phyloP scores from a whole-genome alignment of 2,797 vertebrate genomes.

The Pterois miles region DNA sequence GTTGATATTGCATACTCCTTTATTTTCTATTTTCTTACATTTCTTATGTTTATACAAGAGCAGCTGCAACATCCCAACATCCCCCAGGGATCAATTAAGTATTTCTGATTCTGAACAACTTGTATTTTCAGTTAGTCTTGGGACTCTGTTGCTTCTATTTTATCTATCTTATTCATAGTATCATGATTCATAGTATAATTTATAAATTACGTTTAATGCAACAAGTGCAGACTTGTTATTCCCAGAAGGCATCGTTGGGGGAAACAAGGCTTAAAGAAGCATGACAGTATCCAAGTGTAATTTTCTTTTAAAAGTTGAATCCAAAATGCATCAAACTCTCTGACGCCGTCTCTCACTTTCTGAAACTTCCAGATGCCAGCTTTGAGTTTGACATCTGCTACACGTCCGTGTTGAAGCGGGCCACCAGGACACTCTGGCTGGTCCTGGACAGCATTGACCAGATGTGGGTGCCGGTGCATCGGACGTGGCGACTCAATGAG shows the following conservation, averaged over 20 bases:
- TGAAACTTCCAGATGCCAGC: conserved; percentile 83
- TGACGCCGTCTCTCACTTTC: not conserved
- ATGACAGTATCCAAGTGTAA: not conserved
- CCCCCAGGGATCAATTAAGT: too few relatives aligned
- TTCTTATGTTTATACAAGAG: too few relatives aligned
- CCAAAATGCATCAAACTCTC: not conserved
- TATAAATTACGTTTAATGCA: not conserved
- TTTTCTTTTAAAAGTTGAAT: not conserved
- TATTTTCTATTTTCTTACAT: too few relatives aligned
- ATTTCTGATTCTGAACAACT: too few relatives aligned
- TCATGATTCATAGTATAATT: not conserved
- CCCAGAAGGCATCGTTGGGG: not conserved
- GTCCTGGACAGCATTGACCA: conserved; percentile 94
- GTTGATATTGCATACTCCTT: too few relatives aligned
- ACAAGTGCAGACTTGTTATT: not conserved
- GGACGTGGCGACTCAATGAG: conserved; percentile 95
- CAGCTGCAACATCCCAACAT: too few relatives aligned
- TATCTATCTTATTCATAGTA: not conserved
- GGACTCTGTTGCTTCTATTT: not conserved
- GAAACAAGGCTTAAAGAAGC: not conserved
- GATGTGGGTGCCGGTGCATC: conserved; percentile 96
- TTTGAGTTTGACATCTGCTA: conserved; percentile 97
- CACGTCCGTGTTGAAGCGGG: conserved; percentile 95
- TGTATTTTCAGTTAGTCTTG: not conserved
- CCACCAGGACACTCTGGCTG: conserved; percentile 93